These are phyloP conservation scores for Danaus melanippus DNA, from an alignment of 1,140 invertebrate genomes.

Conservation along the genomic window DNA sequence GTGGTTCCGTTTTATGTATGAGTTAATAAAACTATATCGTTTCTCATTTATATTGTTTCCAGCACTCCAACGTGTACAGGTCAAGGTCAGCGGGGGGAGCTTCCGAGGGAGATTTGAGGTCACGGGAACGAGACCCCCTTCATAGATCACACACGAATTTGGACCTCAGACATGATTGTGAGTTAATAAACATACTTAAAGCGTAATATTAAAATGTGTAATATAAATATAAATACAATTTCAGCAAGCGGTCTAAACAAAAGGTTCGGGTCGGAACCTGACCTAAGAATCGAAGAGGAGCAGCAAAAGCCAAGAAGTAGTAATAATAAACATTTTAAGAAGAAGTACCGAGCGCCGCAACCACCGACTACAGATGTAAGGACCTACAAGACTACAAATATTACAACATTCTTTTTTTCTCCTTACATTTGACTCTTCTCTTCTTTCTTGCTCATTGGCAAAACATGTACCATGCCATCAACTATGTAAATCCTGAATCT, in stretches of 20 bases:
- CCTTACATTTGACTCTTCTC: no score
- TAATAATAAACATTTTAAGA: slow-evolving; percentile 72
- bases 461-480: no score
- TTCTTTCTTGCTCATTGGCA: no score
- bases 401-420: no score
- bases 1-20: no score
- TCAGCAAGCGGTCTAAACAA: slow-evolving; percentile 56
- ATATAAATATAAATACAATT: slow-evolving; percentile 20
- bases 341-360: slow-evolving; percentile 78
- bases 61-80: slow-evolving; percentile 72
- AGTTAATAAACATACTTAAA: slow-evolving; percentile 13
- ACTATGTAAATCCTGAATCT: no score
- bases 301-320: slow-evolving; percentile 37
- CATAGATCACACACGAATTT: slow-evolving; percentile 67
- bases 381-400: slow-evolving; percentile 9
- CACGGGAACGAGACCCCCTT: slow-evolving; percentile 57
- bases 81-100: slow-evolving; percentile 74
- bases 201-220: slow-evolving; percentile 2
- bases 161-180: slow-evolving; percentile 52
- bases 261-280: slow-evolving; percentile 82
- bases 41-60: slow-evolving; percentile 44
- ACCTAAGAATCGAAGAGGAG: slow-evolving; percentile 72
- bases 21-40: no score
- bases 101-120: slow-evolving; percentile 38
- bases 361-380: slow-evolving; percentile 62